Base-by-base conservation (phyloP, 1,140 invertebrate species). In the Latrodectus geometricus region DNA sequence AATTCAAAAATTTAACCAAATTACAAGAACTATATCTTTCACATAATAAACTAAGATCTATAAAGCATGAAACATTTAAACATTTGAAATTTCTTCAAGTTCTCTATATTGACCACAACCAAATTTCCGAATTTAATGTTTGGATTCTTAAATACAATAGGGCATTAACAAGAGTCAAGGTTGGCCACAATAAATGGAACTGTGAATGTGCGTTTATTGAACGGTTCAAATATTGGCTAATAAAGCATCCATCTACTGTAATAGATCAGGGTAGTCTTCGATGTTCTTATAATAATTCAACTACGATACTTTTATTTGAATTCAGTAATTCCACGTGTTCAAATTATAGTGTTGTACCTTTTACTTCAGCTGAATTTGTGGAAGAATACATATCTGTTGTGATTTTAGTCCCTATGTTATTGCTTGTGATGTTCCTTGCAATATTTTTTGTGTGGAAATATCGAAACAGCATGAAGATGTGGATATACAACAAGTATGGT, bases 171-270 rank as follows among this genome's bases (percentile, higher is more conserved):
- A 93, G 95, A 86, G 90, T 97, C 14, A 94, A 94, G 0, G 91
- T 98, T 11, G 95, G 94, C 0, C 93, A 94, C 78, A 98, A 98
- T 90, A 93, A 93, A 3, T 97, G 96, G 96, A 95, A 95, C 23
- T 98, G 97, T 90, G 95, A 96, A 70, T 98, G 97, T 91, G 94
- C 95, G 90, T 97, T 96, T 90, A 92, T 97, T 68, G 95, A 97
- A 90, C 95, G 96, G 84, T 92, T 97, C 82, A 95, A 95, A 70
- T 93, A 94, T 52, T 98, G 96, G 94, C 93, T 97, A 15, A 21
- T 23, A 20, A 84, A 56, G n/a, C 70, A 78, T 23, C 65, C 52
- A 52, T 52, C 65, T 9, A 68, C 52, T 11, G 50, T 85, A 0
- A 23, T 70, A 17, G 83, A 88, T 61, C 72, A 66, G 0, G 69